Conservation (phyloP, 2,888 invertebrate species). For the Leptopterna dolabrata region DNA sequence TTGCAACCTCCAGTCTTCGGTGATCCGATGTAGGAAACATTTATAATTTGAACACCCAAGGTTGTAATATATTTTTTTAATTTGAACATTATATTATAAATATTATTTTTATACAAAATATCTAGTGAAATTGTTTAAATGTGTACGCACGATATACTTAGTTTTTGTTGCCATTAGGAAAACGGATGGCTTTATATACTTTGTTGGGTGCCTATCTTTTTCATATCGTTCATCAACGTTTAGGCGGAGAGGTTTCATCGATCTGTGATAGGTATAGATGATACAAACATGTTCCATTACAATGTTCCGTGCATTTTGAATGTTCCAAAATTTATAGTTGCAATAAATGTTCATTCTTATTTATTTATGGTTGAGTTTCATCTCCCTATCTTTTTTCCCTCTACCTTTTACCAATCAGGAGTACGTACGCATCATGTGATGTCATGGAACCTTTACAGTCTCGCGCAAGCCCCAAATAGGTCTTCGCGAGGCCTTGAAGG, state of each 20-base stretch:
- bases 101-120: conserved; percentile 20
- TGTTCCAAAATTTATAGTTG: not conserved
- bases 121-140: conserved; percentile 2
- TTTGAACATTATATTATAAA: conserved; percentile 6
- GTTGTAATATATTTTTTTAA: conserved; percentile 29
- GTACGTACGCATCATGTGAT: too few relatives aligned
- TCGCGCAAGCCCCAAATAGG: too few relatives aligned
- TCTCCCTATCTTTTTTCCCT: too few relatives aligned
- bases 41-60: not conserved
- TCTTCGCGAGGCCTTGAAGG: too few relatives aligned
- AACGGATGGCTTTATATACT: not conserved
- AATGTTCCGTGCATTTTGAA: conserved; percentile 1
- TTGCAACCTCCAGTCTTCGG: not conserved
- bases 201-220: not conserved
- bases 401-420: too few relatives aligned
- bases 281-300: not conserved
- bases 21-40: not conserved
- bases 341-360: not conserved
- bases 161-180: not conserved
- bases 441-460: too few relatives aligned
- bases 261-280: not conserved
- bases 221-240: not conserved
- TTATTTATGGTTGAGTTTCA: not conserved
- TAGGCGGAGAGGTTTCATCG: not conserved
- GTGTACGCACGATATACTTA: not conserved